phyloP scores from a whole-genome alignment of 2,888 invertebrate genomes.

The Macrophya alboannulata region DNA sequence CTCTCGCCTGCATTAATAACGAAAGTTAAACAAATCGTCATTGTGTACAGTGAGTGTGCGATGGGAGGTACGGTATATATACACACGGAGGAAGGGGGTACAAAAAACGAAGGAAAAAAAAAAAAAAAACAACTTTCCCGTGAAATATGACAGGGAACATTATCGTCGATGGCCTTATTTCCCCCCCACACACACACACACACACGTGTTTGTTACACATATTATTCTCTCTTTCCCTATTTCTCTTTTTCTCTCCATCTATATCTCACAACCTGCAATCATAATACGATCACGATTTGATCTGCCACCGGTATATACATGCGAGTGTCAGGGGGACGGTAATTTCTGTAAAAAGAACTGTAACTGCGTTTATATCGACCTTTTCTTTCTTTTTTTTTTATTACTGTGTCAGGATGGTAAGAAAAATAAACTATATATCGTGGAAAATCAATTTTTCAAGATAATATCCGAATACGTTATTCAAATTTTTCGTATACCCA shows the following conservation, averaged over 20 bases:
- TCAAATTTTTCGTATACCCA: too few species aligned
- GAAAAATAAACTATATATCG: background rate
- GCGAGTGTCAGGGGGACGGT: conserved; percentile 18
- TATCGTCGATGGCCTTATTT: conserved; percentile 43
- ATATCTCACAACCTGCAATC: conserved; percentile 41
- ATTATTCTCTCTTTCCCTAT: background rate
- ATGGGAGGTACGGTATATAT: background rate
- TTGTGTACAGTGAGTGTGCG: background rate
- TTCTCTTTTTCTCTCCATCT: background rate
- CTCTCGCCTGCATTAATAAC: conserved; percentile 46
- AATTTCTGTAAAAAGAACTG: conserved; percentile 1
- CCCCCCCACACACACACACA: too few species aligned
- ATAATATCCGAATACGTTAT: too few species aligned
- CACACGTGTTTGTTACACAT: background rate
- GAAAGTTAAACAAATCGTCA: conserved; percentile 48
- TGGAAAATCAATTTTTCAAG: too few species aligned
- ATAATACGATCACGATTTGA: conserved; percentile 52
- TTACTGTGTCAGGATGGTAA: background rate
- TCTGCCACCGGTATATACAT: background rate
- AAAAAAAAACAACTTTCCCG: conserved; percentile 3
- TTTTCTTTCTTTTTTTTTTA: background rate
- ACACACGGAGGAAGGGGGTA: background rate
- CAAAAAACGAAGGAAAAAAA: background rate
- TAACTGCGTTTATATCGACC: conserved; percentile 30
- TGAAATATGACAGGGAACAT: conserved; percentile 40